Base-by-base conservation (phyloP, 1,140 invertebrate genomes). In the Dinoponera quadriceps region DNA sequence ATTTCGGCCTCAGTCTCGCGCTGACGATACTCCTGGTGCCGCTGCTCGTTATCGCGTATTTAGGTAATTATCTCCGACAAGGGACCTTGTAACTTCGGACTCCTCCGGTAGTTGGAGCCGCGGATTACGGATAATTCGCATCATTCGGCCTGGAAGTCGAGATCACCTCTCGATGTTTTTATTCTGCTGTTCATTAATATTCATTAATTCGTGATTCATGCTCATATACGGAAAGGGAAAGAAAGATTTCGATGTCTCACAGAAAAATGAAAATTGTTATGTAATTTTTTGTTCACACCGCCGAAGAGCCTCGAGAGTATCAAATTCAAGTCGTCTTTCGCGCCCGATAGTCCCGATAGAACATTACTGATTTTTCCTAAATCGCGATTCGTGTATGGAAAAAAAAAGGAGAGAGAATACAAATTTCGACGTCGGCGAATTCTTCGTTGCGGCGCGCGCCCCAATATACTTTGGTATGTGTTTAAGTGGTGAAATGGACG, bases 401-500 rank as follows among this genome's bases (percentile, higher is more conserved):
- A 44, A 9, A 11, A 44, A 44, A 9, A n/a, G n/a, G n/a, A n/a
- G n/a, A n/a, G n/a, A 11, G 38, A 44, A 44, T 44, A 44, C 4
- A 44, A 9, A 44, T 44, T 44, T 9, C 38, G 38, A 44, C 3
- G 3, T 65, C 14, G 5, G 49, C 14, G 18, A 16, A 66, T 85
- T 62, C 51, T 63, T 11, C 13, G 2, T 51, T 7, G 20, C 48
- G 11, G 29, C 33, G 33, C 33, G 33, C 7, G 2, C 33, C 33
- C 7, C 1, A 25, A 29, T 54, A 14, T 25, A 57, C 14, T 49
- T 3, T 51, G n/a, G 0, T 22, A 54, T 84, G 49, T 65, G n/a
- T 90, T 91, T 22, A 85, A 93, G 92, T 84, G 22, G 54, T 91
- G 14, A 88, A 91, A 54, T 93, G 91, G 92, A 90, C 87, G 3